These are phyloP conservation scores for Aix galericulata DNA, from an alignment of 2,113 vertebrate species.

Conservation along the genomic window DNA sequence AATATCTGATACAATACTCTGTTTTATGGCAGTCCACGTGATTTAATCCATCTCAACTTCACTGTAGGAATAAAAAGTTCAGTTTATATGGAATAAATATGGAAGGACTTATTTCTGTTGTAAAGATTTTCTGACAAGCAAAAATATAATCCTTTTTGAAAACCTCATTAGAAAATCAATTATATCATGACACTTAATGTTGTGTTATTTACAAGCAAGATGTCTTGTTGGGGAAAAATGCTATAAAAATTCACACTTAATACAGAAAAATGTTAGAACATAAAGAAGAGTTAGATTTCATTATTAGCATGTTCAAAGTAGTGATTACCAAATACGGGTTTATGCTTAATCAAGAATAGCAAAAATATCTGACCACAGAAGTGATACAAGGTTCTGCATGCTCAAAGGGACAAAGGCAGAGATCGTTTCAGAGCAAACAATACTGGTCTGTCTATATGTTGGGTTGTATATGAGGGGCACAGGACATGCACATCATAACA, in stretches of 20 bases:
- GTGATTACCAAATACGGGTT: background rate
- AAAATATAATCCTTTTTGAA: conserved; percentile 71
- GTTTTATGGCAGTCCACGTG: background rate
- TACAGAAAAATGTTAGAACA: conserved; percentile 51
- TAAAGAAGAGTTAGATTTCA: conserved; percentile 62
- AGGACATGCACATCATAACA: rapidly evolving
- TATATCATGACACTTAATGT: conserved; percentile 68
- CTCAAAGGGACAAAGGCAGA: background rate
- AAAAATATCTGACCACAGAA: background rate
- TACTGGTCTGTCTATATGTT: background rate
- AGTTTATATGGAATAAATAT: conserved; percentile 19
- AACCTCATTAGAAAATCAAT: conserved; percentile 75
- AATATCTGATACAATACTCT: rapidly evolving
- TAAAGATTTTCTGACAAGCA: conserved; percentile 71
- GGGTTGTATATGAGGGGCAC: no score
- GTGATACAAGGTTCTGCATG: background rate
- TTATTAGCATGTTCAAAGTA: conserved; percentile 60
- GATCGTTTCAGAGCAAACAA: background rate
- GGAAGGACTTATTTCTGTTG: conserved; percentile 48
- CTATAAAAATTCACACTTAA: conserved; percentile 65
- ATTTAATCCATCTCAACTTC: background rate
- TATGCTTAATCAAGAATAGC: background rate
- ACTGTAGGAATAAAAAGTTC: conserved; percentile 15
- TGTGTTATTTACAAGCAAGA: conserved; percentile 67
- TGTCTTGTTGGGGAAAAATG: conserved; percentile 45